These are phyloP conservation scores for Pseudorectes ferrugineus DNA, from an alignment of 2,113 vertebrate genomes.

Conservation along the genomic window DNA sequence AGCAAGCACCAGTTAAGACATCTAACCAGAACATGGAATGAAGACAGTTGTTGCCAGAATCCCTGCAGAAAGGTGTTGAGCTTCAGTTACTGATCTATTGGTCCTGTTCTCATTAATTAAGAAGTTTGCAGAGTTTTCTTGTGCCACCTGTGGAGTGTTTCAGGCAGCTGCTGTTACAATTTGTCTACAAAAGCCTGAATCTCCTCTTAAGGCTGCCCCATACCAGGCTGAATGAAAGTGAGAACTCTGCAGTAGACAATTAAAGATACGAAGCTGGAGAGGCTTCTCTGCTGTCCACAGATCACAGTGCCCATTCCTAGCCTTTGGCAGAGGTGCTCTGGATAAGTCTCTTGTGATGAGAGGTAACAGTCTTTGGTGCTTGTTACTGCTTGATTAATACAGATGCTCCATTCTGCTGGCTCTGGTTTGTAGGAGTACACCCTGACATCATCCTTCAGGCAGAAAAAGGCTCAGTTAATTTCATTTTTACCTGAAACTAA, in stretches of 20 bases:
- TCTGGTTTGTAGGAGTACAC: not conserved
- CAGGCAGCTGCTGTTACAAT: not conserved
- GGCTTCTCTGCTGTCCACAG: not conserved
- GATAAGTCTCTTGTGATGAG: not conserved
- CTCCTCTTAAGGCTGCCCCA: not conserved
- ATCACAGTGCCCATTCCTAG: not conserved
- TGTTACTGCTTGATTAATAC: rapidly evolving
- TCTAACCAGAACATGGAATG: not conserved
- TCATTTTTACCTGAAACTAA: not conserved
- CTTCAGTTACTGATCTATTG: not conserved
- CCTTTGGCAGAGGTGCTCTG: not conserved
- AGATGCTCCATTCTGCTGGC: not conserved
- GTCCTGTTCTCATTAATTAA: not conserved
- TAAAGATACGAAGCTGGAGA: not conserved
- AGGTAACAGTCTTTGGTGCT: not conserved
- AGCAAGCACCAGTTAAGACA: not conserved
- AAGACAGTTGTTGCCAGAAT: not conserved
- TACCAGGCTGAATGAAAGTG: not conserved
- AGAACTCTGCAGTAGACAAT: not conserved
- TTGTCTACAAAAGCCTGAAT: not conserved
- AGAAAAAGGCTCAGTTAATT: not conserved
- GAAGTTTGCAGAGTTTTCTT: not conserved
- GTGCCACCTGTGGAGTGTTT: not conserved
- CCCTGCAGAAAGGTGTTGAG: not conserved
- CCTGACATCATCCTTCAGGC: not conserved